Evolutionary conservation across 2,113 vertebrate genomes (phyloP).

Genomic region (Barbus barbus): DNA sequence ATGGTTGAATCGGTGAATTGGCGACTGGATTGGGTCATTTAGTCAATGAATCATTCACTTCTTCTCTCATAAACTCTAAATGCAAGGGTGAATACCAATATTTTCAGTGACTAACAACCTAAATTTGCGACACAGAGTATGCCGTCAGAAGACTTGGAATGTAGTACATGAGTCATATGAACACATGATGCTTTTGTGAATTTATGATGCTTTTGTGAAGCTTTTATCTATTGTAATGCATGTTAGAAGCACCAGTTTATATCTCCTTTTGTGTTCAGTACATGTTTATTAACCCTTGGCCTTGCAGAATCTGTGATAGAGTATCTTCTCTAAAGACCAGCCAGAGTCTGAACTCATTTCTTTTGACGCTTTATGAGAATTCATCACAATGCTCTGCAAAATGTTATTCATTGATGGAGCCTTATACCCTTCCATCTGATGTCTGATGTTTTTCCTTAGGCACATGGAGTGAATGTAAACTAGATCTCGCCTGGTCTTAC

Average conservation of each 20-base stretch:
- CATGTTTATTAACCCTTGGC: neutral
- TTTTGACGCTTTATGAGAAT: neutral
- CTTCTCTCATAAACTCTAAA: neutral
- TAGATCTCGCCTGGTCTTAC: neutral
- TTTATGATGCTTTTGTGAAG: neutral
- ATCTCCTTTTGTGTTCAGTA: neutral
- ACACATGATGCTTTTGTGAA: neutral
- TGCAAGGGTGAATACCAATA: neutral
- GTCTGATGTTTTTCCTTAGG: neutral
- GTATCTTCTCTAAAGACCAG: neutral
- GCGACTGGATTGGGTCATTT: neutral
- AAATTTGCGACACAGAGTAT: neutral
- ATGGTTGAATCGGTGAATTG: neutral
- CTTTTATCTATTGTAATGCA: neutral
- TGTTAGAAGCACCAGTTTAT: neutral
- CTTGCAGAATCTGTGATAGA: conserved; percentile 7
- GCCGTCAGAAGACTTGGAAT: neutral
- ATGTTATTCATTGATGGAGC: neutral
- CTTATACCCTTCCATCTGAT: neutral
- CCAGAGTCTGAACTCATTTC: neutral
- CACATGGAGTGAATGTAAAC: neutral
- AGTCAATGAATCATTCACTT: neutral
- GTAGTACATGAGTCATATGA: neutral
- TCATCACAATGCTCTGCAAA: neutral
- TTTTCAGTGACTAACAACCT: neutral